Conservation (phyloP, 2,888 invertebrate species). For the Ecdyonurus torrentis region DNA sequence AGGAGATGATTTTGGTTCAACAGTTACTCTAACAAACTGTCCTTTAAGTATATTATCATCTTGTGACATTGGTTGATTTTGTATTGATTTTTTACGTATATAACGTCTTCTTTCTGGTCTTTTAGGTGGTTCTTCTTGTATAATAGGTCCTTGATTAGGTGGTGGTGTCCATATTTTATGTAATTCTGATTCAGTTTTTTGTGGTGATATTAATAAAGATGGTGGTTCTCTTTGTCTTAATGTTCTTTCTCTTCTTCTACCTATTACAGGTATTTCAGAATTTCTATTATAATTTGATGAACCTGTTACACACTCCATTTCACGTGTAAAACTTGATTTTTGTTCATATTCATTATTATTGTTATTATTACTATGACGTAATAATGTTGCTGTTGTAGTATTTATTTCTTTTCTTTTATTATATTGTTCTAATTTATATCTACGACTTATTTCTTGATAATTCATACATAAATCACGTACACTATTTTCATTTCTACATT, state of each 20-base stretch:
- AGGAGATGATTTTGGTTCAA: slow-evolving; percentile 9
- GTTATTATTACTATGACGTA: slow-evolving; percentile 19
- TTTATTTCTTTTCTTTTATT: slow-evolving; percentile 12
- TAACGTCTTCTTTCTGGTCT: slow-evolving; percentile 16
- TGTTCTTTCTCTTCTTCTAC: slow-evolving; percentile 5
- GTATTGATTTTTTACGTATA: slow-evolving; percentile 11
- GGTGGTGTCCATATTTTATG: background rate
- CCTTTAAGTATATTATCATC: slow-evolving; percentile 21
- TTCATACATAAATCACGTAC: slow-evolving; percentile 17
- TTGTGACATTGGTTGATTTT: slow-evolving; percentile 6
- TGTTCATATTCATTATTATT: background rate
- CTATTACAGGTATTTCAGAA: background rate
- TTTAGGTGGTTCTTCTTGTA: slow-evolving; percentile 12
- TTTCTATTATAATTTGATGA: background rate
- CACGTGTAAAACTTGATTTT: background rate
- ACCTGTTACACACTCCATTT: background rate
- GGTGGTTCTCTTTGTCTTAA: background rate
- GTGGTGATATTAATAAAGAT: background rate
- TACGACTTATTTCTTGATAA: slow-evolving; percentile 19
- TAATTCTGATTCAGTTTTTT: background rate
- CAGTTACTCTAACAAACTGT: slow-evolving; percentile 25
- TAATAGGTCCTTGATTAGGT: background rate
- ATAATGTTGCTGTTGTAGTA: slow-evolving; percentile 28
- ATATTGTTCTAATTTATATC: slow-evolving; percentile 17
- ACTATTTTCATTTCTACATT: slow-evolving; percentile 18